Evolutionary conservation across 2,888 invertebrate genomes (phyloP).

Genomic region (Meghimatium bilineatum): DNA sequence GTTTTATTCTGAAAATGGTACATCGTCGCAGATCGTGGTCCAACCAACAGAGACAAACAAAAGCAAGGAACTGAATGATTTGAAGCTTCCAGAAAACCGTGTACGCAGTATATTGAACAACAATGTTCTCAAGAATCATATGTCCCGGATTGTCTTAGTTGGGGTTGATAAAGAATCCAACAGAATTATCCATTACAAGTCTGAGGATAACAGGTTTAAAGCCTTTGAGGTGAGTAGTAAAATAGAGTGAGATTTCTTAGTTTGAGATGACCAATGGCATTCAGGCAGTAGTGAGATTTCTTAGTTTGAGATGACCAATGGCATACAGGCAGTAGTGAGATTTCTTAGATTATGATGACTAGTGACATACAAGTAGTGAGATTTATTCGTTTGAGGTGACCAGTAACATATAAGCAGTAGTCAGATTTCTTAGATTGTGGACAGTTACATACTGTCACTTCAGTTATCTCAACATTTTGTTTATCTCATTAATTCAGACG

Average conservation of each 20-base stretch:
- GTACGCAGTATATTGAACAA: constrained; percentile 2
- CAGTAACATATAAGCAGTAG: background rate
- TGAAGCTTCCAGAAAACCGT: constrained; percentile 4
- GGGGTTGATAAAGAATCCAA: constrained; percentile 5
- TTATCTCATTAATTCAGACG: too few species aligned
- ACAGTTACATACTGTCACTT: background rate
- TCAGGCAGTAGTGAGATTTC: background rate
- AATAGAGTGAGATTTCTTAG: background rate
- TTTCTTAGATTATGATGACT: background rate
- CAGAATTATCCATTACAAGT: constrained; percentile 7
- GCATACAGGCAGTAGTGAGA: background rate
- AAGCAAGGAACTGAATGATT: background rate
- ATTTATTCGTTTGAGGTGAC: background rate
- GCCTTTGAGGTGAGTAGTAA: constrained; percentile 8
- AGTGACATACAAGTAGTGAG: too few species aligned
- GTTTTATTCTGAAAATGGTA: background rate
- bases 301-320: background rate
- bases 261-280: background rate
- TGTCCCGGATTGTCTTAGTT: constrained; percentile 20
- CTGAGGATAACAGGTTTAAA: background rate
- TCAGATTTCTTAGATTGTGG: background rate
- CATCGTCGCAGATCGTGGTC: background rate
- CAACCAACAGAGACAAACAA: background rate
- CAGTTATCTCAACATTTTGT: too few species aligned
- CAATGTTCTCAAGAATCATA: background rate